These are phyloP conservation scores for Coryphaenoides rupestris DNA, from an alignment of 2,113 vertebrate genomes.

Conservation along the genomic window DNA sequence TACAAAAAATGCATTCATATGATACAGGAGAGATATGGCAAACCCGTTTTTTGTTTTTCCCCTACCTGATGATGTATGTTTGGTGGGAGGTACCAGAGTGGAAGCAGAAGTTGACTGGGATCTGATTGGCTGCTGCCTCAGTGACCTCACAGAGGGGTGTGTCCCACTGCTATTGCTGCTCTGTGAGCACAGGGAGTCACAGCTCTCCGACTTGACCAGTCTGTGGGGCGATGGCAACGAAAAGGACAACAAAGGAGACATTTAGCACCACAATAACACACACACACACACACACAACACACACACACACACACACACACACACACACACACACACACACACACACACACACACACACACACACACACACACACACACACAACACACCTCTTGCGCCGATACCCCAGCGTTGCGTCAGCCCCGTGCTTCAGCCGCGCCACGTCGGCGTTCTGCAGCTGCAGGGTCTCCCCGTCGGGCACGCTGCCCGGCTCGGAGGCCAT, in stretches of 20 bases:
- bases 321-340: too few relatives aligned
- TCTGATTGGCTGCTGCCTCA: slow-evolving; percentile 44
- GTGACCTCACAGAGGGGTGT: slow-evolving; percentile 34
- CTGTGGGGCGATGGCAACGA: too few relatives aligned
- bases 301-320: too few relatives aligned
- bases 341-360: not conserved
- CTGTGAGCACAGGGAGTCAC: slow-evolving; percentile 80
- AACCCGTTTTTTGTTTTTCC: not conserved
- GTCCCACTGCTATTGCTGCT: slow-evolving; percentile 58
- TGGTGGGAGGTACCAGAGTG: slow-evolving; percentile 2
- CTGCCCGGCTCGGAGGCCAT: slow-evolving; percentile 87
- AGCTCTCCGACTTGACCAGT: slow-evolving; percentile 83
- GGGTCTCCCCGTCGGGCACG: slow-evolving; percentile 83
- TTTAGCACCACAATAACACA: not conserved
- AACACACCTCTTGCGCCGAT: too few relatives aligned
- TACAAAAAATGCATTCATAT: not conserved
- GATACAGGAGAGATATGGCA: too few relatives aligned
- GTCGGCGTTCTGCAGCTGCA: slow-evolving; percentile 71
- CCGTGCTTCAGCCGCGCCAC: slow-evolving; percentile 72
- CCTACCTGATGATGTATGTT: slow-evolving; percentile 44
- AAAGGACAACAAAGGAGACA: not conserved
- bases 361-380: not conserved
- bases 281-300: too few relatives aligned
- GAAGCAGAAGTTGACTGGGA: slow-evolving; percentile 40
- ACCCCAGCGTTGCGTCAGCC: slow-evolving; percentile 46